Evolutionary conservation across 2,113 vertebrate species (phyloP).

Genomic region (Takifugu bimaculatus): DNA sequence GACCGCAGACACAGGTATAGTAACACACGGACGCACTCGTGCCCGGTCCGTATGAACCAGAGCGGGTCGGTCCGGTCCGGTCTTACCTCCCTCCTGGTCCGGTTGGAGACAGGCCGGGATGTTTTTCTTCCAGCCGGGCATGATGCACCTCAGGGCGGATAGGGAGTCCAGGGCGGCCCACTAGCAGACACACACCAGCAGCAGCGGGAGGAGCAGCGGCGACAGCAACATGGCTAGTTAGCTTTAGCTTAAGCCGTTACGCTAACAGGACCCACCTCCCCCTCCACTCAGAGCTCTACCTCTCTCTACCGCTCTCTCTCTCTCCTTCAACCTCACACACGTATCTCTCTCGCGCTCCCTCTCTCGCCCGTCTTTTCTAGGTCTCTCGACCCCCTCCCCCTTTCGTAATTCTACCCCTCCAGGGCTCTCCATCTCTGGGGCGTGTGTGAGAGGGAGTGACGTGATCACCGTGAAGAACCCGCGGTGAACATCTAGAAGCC

Average conservation of each 20-base stretch:
- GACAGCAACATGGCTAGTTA: slow-evolving; percentile 68
- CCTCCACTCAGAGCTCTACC: slow-evolving; percentile 30
- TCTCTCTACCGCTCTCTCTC: slow-evolving; percentile 38
- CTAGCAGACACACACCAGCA: slow-evolving; percentile 61
- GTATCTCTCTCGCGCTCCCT: slow-evolving; percentile 18
- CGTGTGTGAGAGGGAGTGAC: slow-evolving; percentile 28
- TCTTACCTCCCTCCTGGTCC: slow-evolving; percentile 84
- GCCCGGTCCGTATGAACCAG: slow-evolving; percentile 18
- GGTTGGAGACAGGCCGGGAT: slow-evolving; percentile 95
- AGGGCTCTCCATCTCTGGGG: neutral
- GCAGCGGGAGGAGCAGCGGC: slow-evolving; percentile 38
- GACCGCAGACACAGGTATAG: slow-evolving; percentile 14
- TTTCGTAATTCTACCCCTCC: slow-evolving; percentile 42
- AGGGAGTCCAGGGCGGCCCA: slow-evolving; percentile 72
- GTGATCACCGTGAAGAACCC: slow-evolving; percentile 35
- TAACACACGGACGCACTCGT: neutral
- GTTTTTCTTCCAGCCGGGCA: slow-evolving; percentile 98
- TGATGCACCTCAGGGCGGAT: slow-evolving; percentile 75
- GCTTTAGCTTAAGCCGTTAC: slow-evolving; percentile 57
- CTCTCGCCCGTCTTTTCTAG: slow-evolving; percentile 34
- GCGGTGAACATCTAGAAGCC: neutral
- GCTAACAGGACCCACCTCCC: slow-evolving; percentile 43
- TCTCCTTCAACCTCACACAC: slow-evolving; percentile 23
- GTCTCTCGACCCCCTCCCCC: slow-evolving; percentile 54
- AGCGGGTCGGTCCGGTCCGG: slow-evolving; percentile 20